Base-by-base conservation (phyloP, 2,888 invertebrate genomes). In the Ferrisia virgata region DNA sequence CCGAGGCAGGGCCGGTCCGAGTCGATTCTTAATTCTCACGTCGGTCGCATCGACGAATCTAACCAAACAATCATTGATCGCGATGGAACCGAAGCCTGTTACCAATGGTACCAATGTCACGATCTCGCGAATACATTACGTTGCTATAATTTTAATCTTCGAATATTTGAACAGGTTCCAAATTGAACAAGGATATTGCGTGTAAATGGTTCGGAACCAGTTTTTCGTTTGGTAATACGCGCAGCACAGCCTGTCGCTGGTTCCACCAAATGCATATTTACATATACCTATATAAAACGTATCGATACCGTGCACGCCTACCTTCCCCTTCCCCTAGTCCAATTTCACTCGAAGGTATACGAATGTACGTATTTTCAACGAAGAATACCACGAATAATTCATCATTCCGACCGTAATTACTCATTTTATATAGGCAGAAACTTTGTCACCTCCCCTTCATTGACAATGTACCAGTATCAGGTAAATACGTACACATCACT, bases 101-200 rank as follows among this genome's bases (percentile, higher is more conserved):
- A 11, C 13, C 13, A n/a, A 28, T 25, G 4, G 31, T 18, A 13
- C 78, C 40, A 79, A 28, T 28, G 79, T 28, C 43, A 25, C 79
- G 36, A 40, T 76, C 36, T 36, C 39, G 40, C 40, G 11, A 78
- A 78, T 78, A 78, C 64, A 28, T 28, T n/a, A n/a, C n/a, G n/a
- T n/a, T n/a, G n/a, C n/a, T 53, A 53, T 64, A 64, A 64, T 64
- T 64, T 76, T 18, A n/a, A 76, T 36, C 36, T 3, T 28, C 72
- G 72, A 76, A 76, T 76, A 76, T n/a, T 76, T 76, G 72, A 76
- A 76, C 36, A 36, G 72, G 72, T 76, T 76, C 72, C 72, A 76
- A 76, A 76, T 76, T 76, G 72, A 76, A 36, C 72, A 64, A 64
- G 64, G 64, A 64, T 64, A 64, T 64, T 64, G 53, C 64, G 25